Evolutionary conservation across 2,888 invertebrate genomes (phyloP).

Genomic region (Drosophila flavopinicola): DNA sequence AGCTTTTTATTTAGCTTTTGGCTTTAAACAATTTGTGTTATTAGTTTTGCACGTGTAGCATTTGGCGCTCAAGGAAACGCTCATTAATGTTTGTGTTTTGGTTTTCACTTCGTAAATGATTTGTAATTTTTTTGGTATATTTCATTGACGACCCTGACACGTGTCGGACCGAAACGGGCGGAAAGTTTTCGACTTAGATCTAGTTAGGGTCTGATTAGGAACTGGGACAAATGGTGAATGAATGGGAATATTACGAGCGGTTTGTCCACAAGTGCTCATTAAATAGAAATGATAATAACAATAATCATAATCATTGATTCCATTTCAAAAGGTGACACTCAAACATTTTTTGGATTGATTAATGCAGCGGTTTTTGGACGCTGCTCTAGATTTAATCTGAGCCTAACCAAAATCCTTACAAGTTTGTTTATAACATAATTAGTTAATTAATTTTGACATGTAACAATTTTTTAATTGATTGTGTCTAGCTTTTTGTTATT

Average conservation of each 20-base stretch:
- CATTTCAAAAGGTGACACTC: no score
- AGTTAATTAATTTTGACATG: no score
- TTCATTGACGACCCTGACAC: slow-evolving; percentile 25
- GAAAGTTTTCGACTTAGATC: background rate
- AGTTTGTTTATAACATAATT: no score
- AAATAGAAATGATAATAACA: no score
- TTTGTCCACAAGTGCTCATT: no score
- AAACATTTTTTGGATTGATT: no score
- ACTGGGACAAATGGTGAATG: background rate
- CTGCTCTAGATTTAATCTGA: no score
- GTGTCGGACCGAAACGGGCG: background rate
- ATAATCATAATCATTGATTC: no score
- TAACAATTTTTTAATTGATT: no score
- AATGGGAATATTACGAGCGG: background rate
- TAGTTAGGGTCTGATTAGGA: slow-evolving; percentile 2
- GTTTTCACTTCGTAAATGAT: slow-evolving; percentile 5
- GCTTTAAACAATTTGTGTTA: slow-evolving; percentile 23
- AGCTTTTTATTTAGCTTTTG: slow-evolving; percentile 42
- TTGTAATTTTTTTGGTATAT: slow-evolving; percentile 18
- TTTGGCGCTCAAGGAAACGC: slow-evolving; percentile 29
- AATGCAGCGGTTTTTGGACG: no score
- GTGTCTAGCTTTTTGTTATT: no score
- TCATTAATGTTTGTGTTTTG: slow-evolving; percentile 15
- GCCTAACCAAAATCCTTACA: no score
- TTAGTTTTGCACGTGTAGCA: slow-evolving; percentile 49